phyloP scores from a whole-genome alignment of 2,888 invertebrate genomes.

The Gisinianus flammeolus region DNA sequence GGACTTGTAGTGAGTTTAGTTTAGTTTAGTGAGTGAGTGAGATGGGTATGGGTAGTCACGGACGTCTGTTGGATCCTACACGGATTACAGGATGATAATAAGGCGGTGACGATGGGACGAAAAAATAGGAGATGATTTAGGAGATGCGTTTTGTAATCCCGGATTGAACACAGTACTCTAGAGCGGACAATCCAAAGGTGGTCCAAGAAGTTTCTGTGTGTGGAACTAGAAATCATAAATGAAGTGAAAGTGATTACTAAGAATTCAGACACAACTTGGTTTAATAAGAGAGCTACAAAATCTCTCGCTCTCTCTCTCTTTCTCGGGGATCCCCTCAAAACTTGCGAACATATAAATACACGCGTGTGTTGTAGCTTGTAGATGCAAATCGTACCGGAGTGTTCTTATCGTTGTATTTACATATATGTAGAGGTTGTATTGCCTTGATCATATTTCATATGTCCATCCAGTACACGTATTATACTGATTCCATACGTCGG shows the following conservation, averaged over 20 bases:
- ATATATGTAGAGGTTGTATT: too few relatives aligned
- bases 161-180: too few relatives aligned
- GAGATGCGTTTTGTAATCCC: neutral
- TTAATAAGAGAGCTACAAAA: too few relatives aligned
- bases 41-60: too few relatives aligned
- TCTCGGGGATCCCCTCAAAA: neutral
- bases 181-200: slow-evolving; percentile 7
- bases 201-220: slow-evolving; percentile 8
- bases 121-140: slow-evolving; percentile 5
- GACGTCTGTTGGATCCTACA: too few relatives aligned
- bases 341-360: neutral
- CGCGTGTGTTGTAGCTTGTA: neutral
- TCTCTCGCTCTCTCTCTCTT: too few relatives aligned
- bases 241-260: slow-evolving; percentile 13
- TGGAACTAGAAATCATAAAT: slow-evolving; percentile 13
- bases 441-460: too few relatives aligned
- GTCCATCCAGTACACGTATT: too few relatives aligned
- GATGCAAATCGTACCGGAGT: neutral
- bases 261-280: neutral
- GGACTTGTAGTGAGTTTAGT: too few relatives aligned
- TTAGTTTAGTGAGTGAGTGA: too few relatives aligned
- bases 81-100: slow-evolving; percentile 5
- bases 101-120: slow-evolving; percentile 9
- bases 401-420: too few relatives aligned
- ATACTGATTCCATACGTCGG: too few relatives aligned